A percentile compares a stretch with the other conserved stretches of the same genome.
Evolutionary conservation across 2,888 invertebrate genomes (phyloP).

Genomic region (Phortica okadai): DNA sequence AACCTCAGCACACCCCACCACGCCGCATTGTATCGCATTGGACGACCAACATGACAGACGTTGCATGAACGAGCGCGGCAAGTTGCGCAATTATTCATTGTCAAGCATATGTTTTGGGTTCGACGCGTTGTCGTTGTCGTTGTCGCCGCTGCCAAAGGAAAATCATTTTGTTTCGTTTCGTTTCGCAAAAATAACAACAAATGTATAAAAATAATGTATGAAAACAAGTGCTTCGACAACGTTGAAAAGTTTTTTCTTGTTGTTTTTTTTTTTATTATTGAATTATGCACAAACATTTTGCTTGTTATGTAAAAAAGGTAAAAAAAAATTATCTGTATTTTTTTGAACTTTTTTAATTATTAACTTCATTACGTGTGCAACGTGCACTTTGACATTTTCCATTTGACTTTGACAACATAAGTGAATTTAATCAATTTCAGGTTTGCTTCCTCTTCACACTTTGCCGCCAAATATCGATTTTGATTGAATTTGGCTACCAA

Average conservation of each 20-base stretch:
- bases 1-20: not conserved
- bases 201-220: not conserved
- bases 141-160: not conserved
- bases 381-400: not conserved
- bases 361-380: constrained; percentile 4
- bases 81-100: constrained; percentile 25
- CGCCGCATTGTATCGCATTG: not conserved
- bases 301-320: not conserved
- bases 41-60: not conserved
- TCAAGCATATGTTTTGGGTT: not conserved
- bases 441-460: not conserved
- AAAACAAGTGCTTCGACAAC: not conserved
- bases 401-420: constrained; percentile 8
- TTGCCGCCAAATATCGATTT: constrained; percentile 13
- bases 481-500: constrained; percentile 8
- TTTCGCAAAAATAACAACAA: not conserved
- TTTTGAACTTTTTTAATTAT: constrained; percentile 4
- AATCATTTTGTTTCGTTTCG: not conserved
- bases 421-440: not conserved
- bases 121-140: not conserved
- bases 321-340: not conserved
- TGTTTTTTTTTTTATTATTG: not conserved
- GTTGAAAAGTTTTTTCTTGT: not conserved
- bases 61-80: not conserved
- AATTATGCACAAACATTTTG: constrained; percentile 16